A percentile compares a stretch with the other conserved stretches of the same genome.
Conservation (phyloP, 2,113 vertebrate species). For the Pongo pygmaeus region DNA sequence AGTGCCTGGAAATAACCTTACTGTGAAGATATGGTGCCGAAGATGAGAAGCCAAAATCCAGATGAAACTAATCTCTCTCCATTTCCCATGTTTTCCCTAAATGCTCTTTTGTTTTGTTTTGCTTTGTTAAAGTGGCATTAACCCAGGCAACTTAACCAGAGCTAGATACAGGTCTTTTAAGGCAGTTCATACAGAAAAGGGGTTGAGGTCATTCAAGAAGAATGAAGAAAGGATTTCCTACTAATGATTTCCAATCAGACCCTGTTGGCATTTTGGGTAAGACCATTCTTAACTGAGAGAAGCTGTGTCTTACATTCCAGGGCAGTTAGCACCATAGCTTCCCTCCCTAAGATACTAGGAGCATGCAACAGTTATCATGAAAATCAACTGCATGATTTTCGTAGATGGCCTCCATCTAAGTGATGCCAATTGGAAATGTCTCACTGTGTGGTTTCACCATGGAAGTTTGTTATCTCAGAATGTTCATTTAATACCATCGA, state of each 20-base stretch:
- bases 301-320: background rate
- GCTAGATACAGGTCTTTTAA: background rate
- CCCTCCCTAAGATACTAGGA: background rate
- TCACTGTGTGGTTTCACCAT: background rate
- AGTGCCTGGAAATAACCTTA: constrained; percentile 9
- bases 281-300: background rate
- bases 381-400: background rate
- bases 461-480: background rate
- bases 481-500: background rate
- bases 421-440: background rate
- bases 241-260: background rate
- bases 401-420: background rate
- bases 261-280: background rate
- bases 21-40: background rate
- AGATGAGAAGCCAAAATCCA: background rate
- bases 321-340: background rate
- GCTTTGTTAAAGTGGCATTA: background rate
- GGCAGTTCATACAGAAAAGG: background rate
- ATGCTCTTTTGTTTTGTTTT: background rate
- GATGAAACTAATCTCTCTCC: background rate
- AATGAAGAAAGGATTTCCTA: background rate
- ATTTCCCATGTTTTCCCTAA: background rate
- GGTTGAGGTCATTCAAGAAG: background rate
- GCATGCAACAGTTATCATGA: no score
- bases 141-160: background rate